A percentile compares a stretch with the other conserved stretches of the same genome.
Evolutionary conservation across 2,797 vertebrate genomes (phyloP).

Genomic region (Microcaecilia unicolor): DNA sequence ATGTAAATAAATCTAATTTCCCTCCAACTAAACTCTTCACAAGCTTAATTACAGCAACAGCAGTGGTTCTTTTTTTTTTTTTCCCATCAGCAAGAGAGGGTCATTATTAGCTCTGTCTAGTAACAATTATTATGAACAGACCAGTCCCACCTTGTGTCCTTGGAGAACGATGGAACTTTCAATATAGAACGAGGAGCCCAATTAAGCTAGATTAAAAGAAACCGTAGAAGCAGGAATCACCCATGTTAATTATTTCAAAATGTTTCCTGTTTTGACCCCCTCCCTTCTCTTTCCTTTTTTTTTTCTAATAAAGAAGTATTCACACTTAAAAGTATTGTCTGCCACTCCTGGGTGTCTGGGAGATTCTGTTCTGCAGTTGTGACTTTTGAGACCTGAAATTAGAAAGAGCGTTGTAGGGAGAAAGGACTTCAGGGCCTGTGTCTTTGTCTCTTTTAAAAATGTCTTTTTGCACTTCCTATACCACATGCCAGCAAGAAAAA

Average conservation of each 20-base stretch:
- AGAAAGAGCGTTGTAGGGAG: neutral
- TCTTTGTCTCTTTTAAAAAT: conserved; percentile 12
- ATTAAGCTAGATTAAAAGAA: conserved; percentile 37
- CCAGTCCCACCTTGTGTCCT: conserved; percentile 43
- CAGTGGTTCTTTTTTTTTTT: conserved; percentile 49
- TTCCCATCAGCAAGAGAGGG: conserved; percentile 55
- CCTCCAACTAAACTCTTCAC: conserved; percentile 57
- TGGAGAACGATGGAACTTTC: conserved; percentile 24
- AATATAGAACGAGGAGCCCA: conserved; percentile 29
- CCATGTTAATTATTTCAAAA: conserved; percentile 23
- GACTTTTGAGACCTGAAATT: neutral
- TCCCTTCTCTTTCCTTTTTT: neutral
- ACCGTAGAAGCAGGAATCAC: conserved; percentile 26
- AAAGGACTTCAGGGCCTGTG: neutral
- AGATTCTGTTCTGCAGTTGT: neutral
- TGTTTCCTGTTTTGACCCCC: neutral
- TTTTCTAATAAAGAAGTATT: neutral
- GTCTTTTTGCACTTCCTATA: conserved; percentile 11
- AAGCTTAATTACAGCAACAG: conserved; percentile 83
- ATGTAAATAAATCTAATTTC: conserved; percentile 87
- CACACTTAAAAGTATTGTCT: neutral
- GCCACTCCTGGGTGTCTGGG: neutral
- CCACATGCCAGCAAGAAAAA: neutral
- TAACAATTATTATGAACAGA: conserved; percentile 28
- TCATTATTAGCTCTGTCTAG: conserved; percentile 41